Percentiles rank a stretch among this genome's conserved stretches.
Evolutionary conservation across 2,888 invertebrate genomes (phyloP).

Genomic region (Achlya flavicornis): DNA sequence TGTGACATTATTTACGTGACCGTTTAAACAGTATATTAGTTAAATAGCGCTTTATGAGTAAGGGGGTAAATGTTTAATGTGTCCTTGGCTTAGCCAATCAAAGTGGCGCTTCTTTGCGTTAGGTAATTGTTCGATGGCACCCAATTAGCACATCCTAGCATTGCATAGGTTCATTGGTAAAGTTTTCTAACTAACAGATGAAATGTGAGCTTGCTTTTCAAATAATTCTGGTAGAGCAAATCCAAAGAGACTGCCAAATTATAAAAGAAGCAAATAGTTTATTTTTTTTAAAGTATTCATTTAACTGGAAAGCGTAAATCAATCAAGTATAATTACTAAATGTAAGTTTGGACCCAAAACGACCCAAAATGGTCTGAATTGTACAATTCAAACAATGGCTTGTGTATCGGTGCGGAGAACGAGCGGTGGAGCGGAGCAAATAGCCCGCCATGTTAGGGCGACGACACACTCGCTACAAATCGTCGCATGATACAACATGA

Average conservation of each 20-base stretch:
- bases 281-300: neutral
- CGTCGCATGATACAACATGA: neutral
- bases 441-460: neutral
- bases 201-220: no score
- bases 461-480: neutral
- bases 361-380: conserved; percentile 12
- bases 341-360: conserved; percentile 2
- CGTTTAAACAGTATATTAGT: no score
- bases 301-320: neutral
- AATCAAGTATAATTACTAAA: neutral
- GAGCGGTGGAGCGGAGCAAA: conserved; percentile 14
- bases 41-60: no score
- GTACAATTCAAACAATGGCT: conserved; percentile 12
- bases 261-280: neutral
- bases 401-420: conserved; percentile 12
- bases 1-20: no score
- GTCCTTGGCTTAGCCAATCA: no score
- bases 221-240: neutral
- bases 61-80: no score
- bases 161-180: no score
- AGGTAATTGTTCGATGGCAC: no score
- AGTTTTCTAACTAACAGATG: no score
- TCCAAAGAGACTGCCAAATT: neutral
- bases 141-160: no score
- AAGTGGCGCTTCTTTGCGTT: no score